Evolutionary conservation across 2,797 vertebrate species (phyloP), one percentile per base, ranked within the genome.

Genomic region (Falco columbarius): DNA sequence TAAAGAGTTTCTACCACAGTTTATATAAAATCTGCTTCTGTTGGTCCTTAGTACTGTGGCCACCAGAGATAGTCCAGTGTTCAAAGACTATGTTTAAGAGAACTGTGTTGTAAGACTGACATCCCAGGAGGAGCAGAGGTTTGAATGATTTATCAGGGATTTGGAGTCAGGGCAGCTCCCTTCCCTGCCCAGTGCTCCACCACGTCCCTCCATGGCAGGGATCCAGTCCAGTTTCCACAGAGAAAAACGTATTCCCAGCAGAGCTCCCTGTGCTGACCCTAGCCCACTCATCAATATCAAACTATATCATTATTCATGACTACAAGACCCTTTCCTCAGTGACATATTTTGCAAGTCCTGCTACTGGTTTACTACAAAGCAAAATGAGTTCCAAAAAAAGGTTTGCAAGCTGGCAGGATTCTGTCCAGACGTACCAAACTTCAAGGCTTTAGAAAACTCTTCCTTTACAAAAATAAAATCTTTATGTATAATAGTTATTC

Each of bases 41-140:
- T 30, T 24, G 21, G n/a, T 73, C 30, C 44, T 83, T 36, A 24
- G 14, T 44, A 32, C 75, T 54, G 71, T 10, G 19, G 62, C 54
- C 38, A 86, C 44, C 38, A 70, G 17, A 46, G 16, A 23, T n/a
- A 56, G 46, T 19, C 56, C 14, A 22, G 6, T 1, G 2, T 36
- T 38, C 30, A 19, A 79, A 38, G 44, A 58, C 32, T 21, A 55
- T 3, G 15, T 49, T 49, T 46, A 62, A 19, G 49, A 62, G n/a
- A 46, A 32, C 9, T 30, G 3, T 17, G 29, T 2, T 62, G 29
- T 44, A 58, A 36, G 47, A 34, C 18, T 17, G 42, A 52, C 44
- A 46, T 8, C 29, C 27, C 2, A 1, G 22, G 19, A 77, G n/a
- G 9, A 74, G 22, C 2, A 6, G 44, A 13, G 3, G 1, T 36